Evolutionary conservation across 2,797 vertebrate genomes (phyloP), one percentile per base, ranked within the genome.

Genomic region (Neosilurus hyrtlii): DNA sequence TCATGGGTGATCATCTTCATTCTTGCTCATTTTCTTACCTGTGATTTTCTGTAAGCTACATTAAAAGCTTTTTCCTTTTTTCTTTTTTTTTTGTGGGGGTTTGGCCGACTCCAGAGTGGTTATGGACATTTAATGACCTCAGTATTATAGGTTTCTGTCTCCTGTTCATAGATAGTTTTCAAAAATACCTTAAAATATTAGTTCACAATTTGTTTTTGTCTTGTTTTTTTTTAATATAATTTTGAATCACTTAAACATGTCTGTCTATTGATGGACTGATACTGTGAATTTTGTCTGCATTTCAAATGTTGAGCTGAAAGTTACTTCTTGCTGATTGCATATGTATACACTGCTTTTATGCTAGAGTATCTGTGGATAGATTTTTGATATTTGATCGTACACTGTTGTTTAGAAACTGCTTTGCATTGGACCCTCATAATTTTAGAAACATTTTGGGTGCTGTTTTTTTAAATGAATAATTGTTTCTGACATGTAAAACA

Each of bases 261-360:
- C 37, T 79, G 62, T 62, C 75, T 61, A 43, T 35, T 61, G 75
- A 75, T 79, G 18, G 82, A 83, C 80, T 82, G 77, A 77, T 77
- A 87, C 84, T 86, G 80, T 87, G 84, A 87, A 83, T 59, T 84
- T 57, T 79, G 67, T 80, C 71, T 77, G 16, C 8, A 43, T 43
- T 43, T 43, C 8, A 43, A 43, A 43, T 62, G 16, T 73, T 81
- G 67, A 77, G n/a, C 59, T 54, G 24, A 82, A 49, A 10, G 11
- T 74, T 24, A n/a, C 11, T 10, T 24, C 15, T 72, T 24, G 10
- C 6, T 18, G 73, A 37, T 26, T 63, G 20, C 51, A 57, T 82
- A 73, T 66, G 52, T 18, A 63, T 65, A 24, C 52, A 63, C n/a
- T 72, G 15, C n/a, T 76, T 9, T 35, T 14, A 12, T 63, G 22